Conservation (phyloP, 2,888 invertebrate species). For the Escarpia spicata region DNA sequence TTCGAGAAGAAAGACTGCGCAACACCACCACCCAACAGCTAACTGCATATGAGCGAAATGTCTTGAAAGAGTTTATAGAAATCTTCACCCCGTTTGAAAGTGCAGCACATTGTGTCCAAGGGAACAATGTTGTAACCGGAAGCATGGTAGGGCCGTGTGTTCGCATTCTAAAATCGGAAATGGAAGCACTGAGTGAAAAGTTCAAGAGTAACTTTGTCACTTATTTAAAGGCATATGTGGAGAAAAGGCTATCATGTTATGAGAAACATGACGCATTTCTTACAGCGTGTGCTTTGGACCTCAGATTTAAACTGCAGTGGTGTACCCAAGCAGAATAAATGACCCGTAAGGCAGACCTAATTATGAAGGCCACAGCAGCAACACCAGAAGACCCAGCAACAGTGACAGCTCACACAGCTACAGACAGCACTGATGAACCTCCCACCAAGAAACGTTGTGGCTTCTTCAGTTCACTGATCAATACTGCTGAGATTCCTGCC, state of each 20-base stretch:
- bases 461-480: too few species aligned
- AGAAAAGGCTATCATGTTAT: too few species aligned
- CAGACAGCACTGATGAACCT: too few species aligned
- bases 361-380: conserved; percentile 13
- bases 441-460: too few species aligned
- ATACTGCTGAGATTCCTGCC: too few species aligned
- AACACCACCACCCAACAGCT: background rate
- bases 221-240: background rate
- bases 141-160: conserved; percentile 28
- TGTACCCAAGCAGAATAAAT: too few species aligned
- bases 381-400: too few species aligned
- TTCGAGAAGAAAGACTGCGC: too few species aligned
- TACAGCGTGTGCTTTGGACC: too few species aligned
- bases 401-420: background rate
- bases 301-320: too few species aligned
- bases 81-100: conserved; percentile 27
- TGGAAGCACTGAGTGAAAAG: background rate
- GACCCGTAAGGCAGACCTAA: background rate
- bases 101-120: conserved; percentile 25
- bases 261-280: too few species aligned
- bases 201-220: background rate
- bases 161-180: background rate
- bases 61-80: background rate
- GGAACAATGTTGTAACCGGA: conserved; percentile 18
- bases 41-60: background rate